Evolutionary conservation across 2,888 invertebrate genomes (phyloP), one percentile per base, ranked within the genome.

Genomic region (Apotomis turbidana): DNA sequence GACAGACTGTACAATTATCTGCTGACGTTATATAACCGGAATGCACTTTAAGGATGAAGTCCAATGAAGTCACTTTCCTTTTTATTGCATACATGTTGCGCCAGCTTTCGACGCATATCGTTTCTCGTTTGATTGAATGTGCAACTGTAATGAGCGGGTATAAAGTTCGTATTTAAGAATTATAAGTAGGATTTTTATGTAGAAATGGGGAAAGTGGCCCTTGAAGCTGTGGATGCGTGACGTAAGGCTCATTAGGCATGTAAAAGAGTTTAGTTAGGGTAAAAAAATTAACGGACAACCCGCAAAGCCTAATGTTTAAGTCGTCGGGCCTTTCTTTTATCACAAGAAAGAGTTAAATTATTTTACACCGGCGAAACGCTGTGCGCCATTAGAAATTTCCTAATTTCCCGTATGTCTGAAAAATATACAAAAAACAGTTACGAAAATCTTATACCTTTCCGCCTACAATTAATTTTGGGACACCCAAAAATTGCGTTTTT

Each of bases 21-120:
- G 66, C 49, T 71, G 71, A 71, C 71, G 67, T 71, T 68, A 68
- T 58, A 12, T 51, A 68, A 71, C 71, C 67, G 57, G 71, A 71
- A 62, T 67, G 71, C 71, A 71, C 71, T 71, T 71, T 71, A 71
- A 68, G 67, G 71, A 71, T 68, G 67, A 61, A 62, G 67, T 71
- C 57, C 61, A 67, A 71, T 68, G 67, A 61, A 62, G 67, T 71
- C 57, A 71, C 71, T 71, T 71, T 71, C 71, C 51, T 71, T 71
- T 71, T 71, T 68, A 68, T 67, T 67, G 71, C 67, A 44, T 55
- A 12, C 70, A n/a, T 44, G 70, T 36, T 44, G 8, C 5, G 12
- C 38, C 12, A 52, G 10, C 15, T 58, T 49, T 38, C 49, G n/a
- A 5, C 36, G n/a, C 51, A 36, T 36, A 3, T n/a, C n/a, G n/a